Evolutionary conservation across 2,113 vertebrate genomes (phyloP), one percentile per base, ranked within the genome.

Genomic region (Labrus mixtus): DNA sequence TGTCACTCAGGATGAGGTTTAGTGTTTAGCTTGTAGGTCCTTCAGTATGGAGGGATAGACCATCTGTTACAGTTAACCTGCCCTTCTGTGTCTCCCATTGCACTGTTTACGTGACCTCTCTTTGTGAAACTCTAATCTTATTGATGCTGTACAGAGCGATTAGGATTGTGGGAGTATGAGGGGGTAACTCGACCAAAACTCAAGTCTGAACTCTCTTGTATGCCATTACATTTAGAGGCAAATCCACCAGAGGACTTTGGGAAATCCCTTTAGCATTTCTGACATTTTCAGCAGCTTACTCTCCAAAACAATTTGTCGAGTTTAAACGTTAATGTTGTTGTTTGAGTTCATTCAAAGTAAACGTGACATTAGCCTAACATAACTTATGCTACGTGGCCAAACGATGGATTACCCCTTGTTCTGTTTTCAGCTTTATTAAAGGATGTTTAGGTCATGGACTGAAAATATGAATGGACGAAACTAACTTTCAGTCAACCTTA

Each of bases 111-210:
- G 19, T 51, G 60, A 64, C 60, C 22, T 48, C 10, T 2, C 41
- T 41, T 55, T 46, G 64, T 68, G 33, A 45, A 54, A 37, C 37
- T 37, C 61, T 65, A 71, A 71, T 75, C 72, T 17, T 13, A 39
- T 59, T 54, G 65, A 64, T 43, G 46, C 39, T 55, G 48, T 50
- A 33, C 70, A 16, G 22, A 11, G 39, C 36, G 15, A 73, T 55
- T 45, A 73, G 54, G 53, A 25, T 20, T 41, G 29, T 29, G 11
- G 23, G 3, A 15, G 39, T 46, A 11, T 57, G 33, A 51, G 29
- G n/a, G 50, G 48, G 8, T 8, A 22, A 8, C 25, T 39, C 23
- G 4, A 17, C 55, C 53, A 15, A 25, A 67, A 25, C 22, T 68
- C 11, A 20, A 22, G 61, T 53, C 33, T 23, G 10, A n/a, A 22